Evolutionary conservation across 2,797 vertebrate genomes (phyloP), one percentile per base, ranked within the genome.

Genomic region (Coregonus ussuriensis): DNA sequence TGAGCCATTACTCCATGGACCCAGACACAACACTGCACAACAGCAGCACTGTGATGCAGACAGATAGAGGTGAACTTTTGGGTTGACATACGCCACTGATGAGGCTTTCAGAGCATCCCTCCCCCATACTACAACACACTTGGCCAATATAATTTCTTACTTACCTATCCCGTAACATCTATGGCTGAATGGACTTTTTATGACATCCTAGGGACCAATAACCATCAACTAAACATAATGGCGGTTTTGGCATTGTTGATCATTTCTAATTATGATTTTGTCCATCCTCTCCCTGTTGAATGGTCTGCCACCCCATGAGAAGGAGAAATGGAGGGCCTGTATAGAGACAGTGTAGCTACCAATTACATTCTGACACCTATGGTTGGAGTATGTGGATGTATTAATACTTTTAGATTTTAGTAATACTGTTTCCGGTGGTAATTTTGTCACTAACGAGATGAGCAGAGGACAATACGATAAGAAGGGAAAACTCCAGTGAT

Each of bases 1-100:
- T 89, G 89, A 86, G 80, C 83, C 89, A 91, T 91, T 93, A 88
- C 85, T 89, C 83, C 65, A 72, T 81, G 81, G 90, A 85, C 84
- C 88, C 78, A 81, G 86, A 83, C 82, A 88, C 56, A 18, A 59
- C 5, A 15, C 16, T 15, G 52, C 52, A 6, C 85, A 83, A 18
- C 85, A 82, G 84, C 85, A 82, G 86, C 86, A 72, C 82, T 71
- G 81, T 86, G 87, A 89, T 85, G 86, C 88, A 89, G 89, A 91
- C 85, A 89, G 89, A 91, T 90, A 82, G 84, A 83, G 84, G 88
- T 87, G 74, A 89, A 90, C 88, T 84, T 90, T 86, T 85, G 3
- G 25, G 83, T 82, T 85, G 88, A 89, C 88, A 72, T 41, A 65
- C 37, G 75, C 41, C 18, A 1, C 79, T 84, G 85, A 89, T 84